A percentile compares a stretch with the other conserved stretches of the same genome.
phyloP scores from a whole-genome alignment of 1,140 invertebrate genomes.

The Drosophila rhopaloa region DNA sequence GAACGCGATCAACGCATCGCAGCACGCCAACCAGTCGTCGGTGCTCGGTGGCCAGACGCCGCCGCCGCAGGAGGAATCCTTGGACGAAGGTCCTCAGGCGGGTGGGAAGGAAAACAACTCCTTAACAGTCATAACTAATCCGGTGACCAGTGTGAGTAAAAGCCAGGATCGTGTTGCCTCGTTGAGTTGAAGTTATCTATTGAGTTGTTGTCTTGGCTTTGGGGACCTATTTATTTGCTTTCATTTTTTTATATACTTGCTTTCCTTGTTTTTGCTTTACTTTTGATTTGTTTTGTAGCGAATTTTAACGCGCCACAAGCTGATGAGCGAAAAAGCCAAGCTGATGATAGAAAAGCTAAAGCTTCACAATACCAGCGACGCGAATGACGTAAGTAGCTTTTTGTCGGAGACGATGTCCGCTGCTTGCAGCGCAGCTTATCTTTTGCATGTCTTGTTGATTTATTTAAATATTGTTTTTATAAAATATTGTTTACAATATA shows the following conservation, averaged over 20 bases:
- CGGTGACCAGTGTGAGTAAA: conserved; percentile 77
- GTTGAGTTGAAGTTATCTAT: conserved; percentile 30
- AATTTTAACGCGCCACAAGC: conserved; percentile 90
- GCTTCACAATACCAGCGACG: conserved; percentile 87
- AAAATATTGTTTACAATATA: neutral
- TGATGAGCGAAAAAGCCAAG: conserved; percentile 95
- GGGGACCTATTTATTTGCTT: conserved; percentile 8
- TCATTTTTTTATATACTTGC: conserved; percentile 25
- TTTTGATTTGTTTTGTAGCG: conserved; percentile 71
- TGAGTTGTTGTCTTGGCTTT: conserved; percentile 28
- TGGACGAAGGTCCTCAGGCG: neutral
- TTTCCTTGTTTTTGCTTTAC: conserved; percentile 56
- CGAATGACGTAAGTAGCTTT: conserved; percentile 78
- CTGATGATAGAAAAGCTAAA: conserved; percentile 95
- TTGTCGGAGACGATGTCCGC: conserved; percentile 8
- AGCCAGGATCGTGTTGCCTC: neutral
- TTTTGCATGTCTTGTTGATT: conserved; percentile 14
- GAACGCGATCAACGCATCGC: conserved; percentile 74
- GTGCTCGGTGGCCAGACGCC: conserved; percentile 16
- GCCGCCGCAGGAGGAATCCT: neutral
- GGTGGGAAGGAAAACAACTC: conserved; percentile 49
- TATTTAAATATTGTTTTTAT: neutral
- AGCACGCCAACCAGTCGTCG: conserved; percentile 47
- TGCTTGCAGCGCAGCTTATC: conserved; percentile 13
- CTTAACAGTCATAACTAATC: conserved; percentile 64